Evolutionary conservation across 2,113 vertebrate species (phyloP).

Genomic region (Pyrgilauda ruficollis): DNA sequence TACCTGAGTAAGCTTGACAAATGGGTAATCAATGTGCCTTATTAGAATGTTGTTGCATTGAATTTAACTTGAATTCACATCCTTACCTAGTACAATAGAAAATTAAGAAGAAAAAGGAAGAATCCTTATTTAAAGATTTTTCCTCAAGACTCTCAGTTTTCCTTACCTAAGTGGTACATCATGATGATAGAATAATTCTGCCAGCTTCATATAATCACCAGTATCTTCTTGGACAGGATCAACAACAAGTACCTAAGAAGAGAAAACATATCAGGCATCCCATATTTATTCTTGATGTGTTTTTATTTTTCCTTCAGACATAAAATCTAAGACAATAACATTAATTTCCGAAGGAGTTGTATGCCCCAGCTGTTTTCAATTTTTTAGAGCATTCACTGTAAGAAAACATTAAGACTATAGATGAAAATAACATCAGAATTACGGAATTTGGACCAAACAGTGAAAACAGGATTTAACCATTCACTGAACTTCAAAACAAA

Average conservation of each 20-base stretch:
- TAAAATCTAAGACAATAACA: neutral
- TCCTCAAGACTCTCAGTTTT: neutral
- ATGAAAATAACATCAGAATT: conserved; percentile 24
- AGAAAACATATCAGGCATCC: neutral
- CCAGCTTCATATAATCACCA: conserved; percentile 84
- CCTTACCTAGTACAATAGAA: neutral
- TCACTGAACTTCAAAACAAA: neutral
- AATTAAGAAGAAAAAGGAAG: neutral
- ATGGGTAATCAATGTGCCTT: neutral
- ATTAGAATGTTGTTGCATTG: neutral
- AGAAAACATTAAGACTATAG: neutral
- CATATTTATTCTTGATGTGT: neutral
- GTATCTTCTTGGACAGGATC: conserved; percentile 85
- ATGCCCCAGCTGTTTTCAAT: neutral
- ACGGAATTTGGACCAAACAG: conserved; percentile 19
- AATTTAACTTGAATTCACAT: neutral
- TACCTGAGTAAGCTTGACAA: neutral
- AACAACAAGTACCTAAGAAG: conserved; percentile 87
- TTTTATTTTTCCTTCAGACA: conserved; percentile 10
- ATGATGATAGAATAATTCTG: conserved; percentile 86
- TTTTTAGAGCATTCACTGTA: neutral
- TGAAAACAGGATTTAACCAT: neutral
- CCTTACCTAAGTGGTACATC: conserved; percentile 89
- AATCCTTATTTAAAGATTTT: neutral
- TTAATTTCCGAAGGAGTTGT: neutral